These are phyloP conservation scores for Luehdorfia chinensis DNA, from an alignment of 1,140 invertebrate genomes.

Conservation along the genomic window DNA sequence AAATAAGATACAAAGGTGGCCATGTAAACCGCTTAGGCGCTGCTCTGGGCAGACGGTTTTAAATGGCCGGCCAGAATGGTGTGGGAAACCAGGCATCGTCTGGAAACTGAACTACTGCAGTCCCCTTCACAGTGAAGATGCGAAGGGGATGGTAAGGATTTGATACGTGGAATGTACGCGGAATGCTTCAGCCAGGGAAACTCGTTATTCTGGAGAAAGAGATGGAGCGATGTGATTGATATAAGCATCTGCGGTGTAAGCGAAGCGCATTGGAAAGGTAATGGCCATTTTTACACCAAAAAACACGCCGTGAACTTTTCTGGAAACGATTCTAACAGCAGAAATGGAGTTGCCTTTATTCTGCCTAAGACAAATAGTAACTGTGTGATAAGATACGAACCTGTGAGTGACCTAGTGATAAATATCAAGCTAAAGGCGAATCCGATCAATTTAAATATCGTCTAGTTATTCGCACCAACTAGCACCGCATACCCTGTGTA, in stretches of 20 bases:
- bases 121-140: too few relatives aligned
- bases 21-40: too few relatives aligned
- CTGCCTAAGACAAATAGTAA: constrained; percentile 10
- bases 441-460: constrained; percentile 15
- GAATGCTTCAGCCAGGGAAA: too few relatives aligned
- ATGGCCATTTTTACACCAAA: constrained; percentile 20
- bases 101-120: too few relatives aligned
- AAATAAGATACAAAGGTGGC: too few relatives aligned
- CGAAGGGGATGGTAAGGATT: too few relatives aligned
- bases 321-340: constrained; percentile 17
- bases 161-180: too few relatives aligned
- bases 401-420: constrained; percentile 16
- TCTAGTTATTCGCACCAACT: constrained; percentile 18
- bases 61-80: too few relatives aligned
- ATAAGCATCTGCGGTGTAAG: constrained; percentile 20
- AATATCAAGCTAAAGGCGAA: constrained; percentile 13
- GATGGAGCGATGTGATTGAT: background rate
- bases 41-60: too few relatives aligned
- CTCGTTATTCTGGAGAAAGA: constrained; percentile 4
- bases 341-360: constrained; percentile 21
- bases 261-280: constrained; percentile 19
- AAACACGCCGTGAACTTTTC: constrained; percentile 18
- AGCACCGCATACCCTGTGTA: too few relatives aligned
- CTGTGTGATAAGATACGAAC: constrained; percentile 17
- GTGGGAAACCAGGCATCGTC: too few relatives aligned